Base-by-base conservation (phyloP, 2,888 invertebrate genomes). In the Acrobasis consociella region DNA sequence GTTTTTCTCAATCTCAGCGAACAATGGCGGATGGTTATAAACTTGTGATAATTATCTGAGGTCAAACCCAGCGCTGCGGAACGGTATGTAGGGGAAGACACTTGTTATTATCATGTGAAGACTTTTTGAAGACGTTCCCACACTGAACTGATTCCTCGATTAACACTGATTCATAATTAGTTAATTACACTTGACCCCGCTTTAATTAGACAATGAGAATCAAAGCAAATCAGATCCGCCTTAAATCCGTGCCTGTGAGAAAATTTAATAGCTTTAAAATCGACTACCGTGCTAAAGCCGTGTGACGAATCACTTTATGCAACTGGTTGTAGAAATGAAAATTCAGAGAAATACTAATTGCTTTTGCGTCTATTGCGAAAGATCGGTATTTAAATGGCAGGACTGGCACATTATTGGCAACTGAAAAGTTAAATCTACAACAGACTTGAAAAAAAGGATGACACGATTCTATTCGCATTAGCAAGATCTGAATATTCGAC, bases 91-190 rank as follows among this genome's bases (percentile, higher is more conserved):
- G 87, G 89, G 88, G 87, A 85, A 84, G 81, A 77, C 80, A 77
- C 82, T 82, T 82, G 85, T 86, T 87, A 84, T 82, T 85, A 86
- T 86, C 90, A 92, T 92, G 91, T 90, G 91, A 92, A 91, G 91
- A 92, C 72, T 80, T 88, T 89, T 87, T 83, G 82, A 90, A 90
- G 89, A 88, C 86, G 89, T 91, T 92, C 91, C 91, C 91, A 92
- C 91, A 83, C 70, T 74, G 84, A 87, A 83, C 85, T 88, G 91
- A 90, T 90, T 89, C 81, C 83, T 85, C 82, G 85, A 87, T 89
- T 86, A 86, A 82, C 86, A 85, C 83, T 85, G 87, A 89, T 89
- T 89, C 89, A 87, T 90, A 87, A 87, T 81, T 78, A 83, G 80
- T 82, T 89, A 87, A 91, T 90, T 89, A 89, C 83, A 82, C 83